A percentile compares a stretch with the other conserved stretches of the same genome.
These are phyloP conservation scores for Drosophila insularis DNA, from an alignment of 1,140 invertebrate species.

Conservation along the genomic window DNA sequence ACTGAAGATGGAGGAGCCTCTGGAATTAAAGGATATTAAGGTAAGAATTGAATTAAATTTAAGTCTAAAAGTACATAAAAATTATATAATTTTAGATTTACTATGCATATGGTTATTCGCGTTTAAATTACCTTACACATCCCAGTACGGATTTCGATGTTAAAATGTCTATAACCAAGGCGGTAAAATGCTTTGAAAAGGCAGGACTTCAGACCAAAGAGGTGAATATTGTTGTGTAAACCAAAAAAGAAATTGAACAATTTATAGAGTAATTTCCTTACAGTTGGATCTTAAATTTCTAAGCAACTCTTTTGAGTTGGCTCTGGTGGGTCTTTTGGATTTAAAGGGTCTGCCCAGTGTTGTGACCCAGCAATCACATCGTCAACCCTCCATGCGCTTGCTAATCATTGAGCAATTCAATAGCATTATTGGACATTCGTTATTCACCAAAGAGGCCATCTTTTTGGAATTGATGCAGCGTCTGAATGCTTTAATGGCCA, in stretches of 20 bases:
- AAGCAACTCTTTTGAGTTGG: constrained; percentile 56
- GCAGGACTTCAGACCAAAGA: constrained; percentile 44
- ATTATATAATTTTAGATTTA: constrained; percentile 77
- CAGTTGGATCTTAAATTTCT: constrained; percentile 60
- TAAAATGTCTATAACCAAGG: constrained; percentile 45
- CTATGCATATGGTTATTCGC: constrained; percentile 86
- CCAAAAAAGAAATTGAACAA: background rate
- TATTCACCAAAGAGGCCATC: constrained; percentile 69
- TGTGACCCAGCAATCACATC: constrained; percentile 54
- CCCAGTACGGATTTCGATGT: constrained; percentile 76
- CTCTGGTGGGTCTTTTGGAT: constrained; percentile 44
- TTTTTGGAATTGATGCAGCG: constrained; percentile 65
- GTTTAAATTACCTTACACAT: constrained; percentile 86
- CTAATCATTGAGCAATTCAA: constrained; percentile 60
- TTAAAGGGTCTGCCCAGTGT: constrained; percentile 72
- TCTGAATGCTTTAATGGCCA: constrained; percentile 46
- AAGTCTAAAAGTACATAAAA: too few species aligned
- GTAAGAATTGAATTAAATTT: constrained; percentile 42
- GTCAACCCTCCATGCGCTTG: constrained; percentile 41
- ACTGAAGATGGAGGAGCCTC: constrained; percentile 82
- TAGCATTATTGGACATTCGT: constrained; percentile 60
- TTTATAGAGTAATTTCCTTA: background rate
- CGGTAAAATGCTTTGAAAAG: constrained; percentile 56
- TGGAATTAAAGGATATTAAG: constrained; percentile 86
- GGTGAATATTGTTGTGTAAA: constrained; percentile 48